Evolutionary conservation across 1,140 invertebrate genomes (phyloP), one percentile per base, ranked within the genome.

Genomic region (Listronotus oregonensis): DNA sequence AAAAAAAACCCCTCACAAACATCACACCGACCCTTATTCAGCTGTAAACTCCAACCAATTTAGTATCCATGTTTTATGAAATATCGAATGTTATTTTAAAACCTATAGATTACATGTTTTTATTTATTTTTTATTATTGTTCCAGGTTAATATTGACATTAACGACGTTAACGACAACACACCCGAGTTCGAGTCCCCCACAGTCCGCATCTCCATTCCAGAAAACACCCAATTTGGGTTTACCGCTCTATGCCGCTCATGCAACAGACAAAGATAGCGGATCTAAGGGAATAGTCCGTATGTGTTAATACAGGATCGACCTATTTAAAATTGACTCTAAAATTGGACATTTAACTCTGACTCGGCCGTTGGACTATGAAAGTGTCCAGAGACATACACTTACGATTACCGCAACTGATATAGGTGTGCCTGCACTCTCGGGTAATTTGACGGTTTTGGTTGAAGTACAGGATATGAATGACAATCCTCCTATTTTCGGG

Each of bases 391-490:
- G 90, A n/a, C 93, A 96, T 75, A 87, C 86, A 1, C 80, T 97
- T 5, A 80, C 92, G 52, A 88, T 97, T 60, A 86, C 87, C 34
- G 95, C 94, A 1, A 83, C 85, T 54, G 96, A 98, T 82, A 85
- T 85, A 6, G 93, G 91, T 8, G 81, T 82, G 9, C 90, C 90
- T 12, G 80, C 85, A 0, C 83, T 92, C 27, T 89, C 87, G 5
- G 85, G 92, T 14, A 96, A 93, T 77, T 81, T 96, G 43, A 95
- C 90, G 18, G 82, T 97, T 31, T 84, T 88, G 31, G 86, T 97
- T 2, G 92, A 95, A 76, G 94, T 97, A 4, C 93, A 96, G 79
- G 94, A 96, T 78, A 89, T 95, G 54, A 96, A 96, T 80, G 94
- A 96, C 82, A 96, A 96, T 81, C 84, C 89, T 55, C 94, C 94